phyloP scores from a whole-genome alignment of 2,888 invertebrate genomes.

The Diarsia mendica region DNA sequence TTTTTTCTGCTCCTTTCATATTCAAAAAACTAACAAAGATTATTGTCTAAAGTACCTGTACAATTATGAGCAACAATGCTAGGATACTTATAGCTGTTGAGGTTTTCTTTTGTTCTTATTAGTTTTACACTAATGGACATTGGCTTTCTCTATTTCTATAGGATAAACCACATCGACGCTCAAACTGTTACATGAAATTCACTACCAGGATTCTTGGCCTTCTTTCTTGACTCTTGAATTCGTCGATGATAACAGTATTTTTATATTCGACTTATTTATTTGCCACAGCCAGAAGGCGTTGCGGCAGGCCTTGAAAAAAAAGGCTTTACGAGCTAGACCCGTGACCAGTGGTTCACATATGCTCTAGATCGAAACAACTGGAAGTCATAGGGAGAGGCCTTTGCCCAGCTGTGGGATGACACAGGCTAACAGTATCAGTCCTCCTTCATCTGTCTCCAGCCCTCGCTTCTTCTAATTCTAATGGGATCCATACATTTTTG shows the following conservation, averaged over 20 bases:
- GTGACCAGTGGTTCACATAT: too few relatives aligned
- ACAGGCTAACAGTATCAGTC: too few relatives aligned
- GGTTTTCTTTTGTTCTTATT: neutral
- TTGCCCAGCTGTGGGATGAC: too few relatives aligned
- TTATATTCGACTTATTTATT: too few relatives aligned
- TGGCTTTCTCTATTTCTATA: neutral
- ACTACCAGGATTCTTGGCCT: neutral
- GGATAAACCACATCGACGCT: neutral
- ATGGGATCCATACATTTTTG: neutral
- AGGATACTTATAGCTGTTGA: neutral
- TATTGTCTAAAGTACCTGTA: neutral
- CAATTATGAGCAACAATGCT: neutral
- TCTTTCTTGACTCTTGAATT: too few relatives aligned
- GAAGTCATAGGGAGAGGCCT: too few relatives aligned
- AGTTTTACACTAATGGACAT: neutral
- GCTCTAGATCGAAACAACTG: too few relatives aligned
- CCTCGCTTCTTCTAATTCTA: neutral
- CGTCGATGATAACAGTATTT: too few relatives aligned
- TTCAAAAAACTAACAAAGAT: constrained; percentile 1
- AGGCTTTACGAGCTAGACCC: too few relatives aligned
- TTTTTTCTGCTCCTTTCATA: neutral
- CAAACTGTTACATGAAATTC: neutral
- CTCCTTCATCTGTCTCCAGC: neutral
- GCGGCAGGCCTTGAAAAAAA: too few relatives aligned
- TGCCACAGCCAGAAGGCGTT: too few relatives aligned